Percentiles rank a stretch among this genome's conserved stretches.
Conservation (phyloP, 2,797 vertebrate species). For the Triplophysa yarkandensis region DNA sequence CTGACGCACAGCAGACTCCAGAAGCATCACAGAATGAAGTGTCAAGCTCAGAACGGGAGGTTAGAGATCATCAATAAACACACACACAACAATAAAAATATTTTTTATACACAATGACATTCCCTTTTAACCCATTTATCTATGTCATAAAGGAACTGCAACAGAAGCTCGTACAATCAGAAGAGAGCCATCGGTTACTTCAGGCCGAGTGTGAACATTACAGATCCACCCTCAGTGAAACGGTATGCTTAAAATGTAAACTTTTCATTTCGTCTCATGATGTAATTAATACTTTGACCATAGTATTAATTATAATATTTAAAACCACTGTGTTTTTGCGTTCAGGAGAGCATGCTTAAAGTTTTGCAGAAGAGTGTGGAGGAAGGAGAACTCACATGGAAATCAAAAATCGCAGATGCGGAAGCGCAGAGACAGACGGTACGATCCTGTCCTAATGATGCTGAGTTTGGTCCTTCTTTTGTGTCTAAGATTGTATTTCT, state of each 20-base stretch:
- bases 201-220: conserved; percentile 84
- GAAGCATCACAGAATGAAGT: conserved; percentile 9
- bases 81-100: neutral
- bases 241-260: no score
- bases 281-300: no score
- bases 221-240: conserved; percentile 79
- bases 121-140: neutral
- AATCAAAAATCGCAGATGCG: conserved; percentile 69
- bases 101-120: neutral
- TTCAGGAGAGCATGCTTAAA: conserved; percentile 83
- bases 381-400: conserved; percentile 82
- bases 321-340: conserved; percentile 1
- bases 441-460: neutral
- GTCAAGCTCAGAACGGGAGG: conserved; percentile 61
- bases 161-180: conserved; percentile 75
- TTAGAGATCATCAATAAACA: conserved; percentile 60
- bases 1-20: conserved; percentile 26
- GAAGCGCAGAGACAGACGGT: conserved; percentile 80
- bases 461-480: neutral
- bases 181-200: conserved; percentile 74
- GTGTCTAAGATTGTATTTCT: conserved; percentile 4
- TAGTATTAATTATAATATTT: no score
- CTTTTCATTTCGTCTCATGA: no score
- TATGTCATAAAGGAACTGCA: conserved; percentile 68
- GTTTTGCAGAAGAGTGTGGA: conserved; percentile 81